Evolutionary conservation across 2,888 invertebrate species (phyloP).

Genomic region (Caenorhabditis wallacei): DNA sequence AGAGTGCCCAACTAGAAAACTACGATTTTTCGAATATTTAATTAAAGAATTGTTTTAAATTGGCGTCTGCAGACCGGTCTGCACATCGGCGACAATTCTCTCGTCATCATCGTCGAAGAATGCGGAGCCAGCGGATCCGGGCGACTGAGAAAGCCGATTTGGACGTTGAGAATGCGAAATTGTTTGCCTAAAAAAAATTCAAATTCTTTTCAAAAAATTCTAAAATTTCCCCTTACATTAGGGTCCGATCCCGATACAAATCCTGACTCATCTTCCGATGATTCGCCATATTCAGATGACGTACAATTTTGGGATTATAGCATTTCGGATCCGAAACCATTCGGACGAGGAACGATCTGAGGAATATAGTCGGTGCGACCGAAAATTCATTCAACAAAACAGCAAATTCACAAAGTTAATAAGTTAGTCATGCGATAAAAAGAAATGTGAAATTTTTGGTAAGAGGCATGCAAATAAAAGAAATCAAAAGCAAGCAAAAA

Average conservation of each 20-base stretch:
- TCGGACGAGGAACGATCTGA: conserved; percentile 92
- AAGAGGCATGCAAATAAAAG: neutral
- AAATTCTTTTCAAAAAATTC: neutral
- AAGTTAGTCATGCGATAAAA: conserved; percentile 12
- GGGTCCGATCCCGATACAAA: conserved; percentile 80
- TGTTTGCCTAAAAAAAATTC: conserved; percentile 67
- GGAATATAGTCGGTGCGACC: neutral
- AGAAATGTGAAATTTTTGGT: neutral
- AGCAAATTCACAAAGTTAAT: conserved; percentile 38
- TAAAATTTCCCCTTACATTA: conserved; percentile 76
- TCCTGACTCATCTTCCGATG: conserved; percentile 84
- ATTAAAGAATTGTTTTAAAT: conserved; percentile 61
- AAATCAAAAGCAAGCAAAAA: neutral
- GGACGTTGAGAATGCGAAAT: conserved; percentile 69
- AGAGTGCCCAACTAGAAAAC: conserved; percentile 7
- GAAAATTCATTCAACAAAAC: conserved; percentile 49
- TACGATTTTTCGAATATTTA: neutral
- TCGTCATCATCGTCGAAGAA: conserved; percentile 72
- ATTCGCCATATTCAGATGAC: conserved; percentile 83
- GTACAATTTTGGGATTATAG: conserved; percentile 91
- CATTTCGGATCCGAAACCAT: conserved; percentile 95
- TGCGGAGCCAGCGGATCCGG: conserved; percentile 47
- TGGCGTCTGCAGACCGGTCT: conserved; percentile 80
- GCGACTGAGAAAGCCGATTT: conserved; percentile 51
- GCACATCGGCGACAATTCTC: conserved; percentile 70